Base-by-base conservation (phyloP, 2,888 invertebrate species). In the Cataglyphis cursor region DNA sequence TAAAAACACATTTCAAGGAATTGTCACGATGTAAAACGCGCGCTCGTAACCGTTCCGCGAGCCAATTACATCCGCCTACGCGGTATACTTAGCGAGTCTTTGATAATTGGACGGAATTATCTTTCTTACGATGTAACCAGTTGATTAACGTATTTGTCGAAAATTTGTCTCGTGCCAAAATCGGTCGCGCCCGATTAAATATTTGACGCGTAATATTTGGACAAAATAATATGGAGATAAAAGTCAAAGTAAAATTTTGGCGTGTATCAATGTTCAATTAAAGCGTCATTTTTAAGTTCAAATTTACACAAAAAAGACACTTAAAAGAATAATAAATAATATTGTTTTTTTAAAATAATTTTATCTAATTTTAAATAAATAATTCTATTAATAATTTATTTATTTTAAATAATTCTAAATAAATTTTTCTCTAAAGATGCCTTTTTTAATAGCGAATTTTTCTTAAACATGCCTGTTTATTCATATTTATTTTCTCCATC, bases 11-110 rank as follows among this genome's bases (percentile, higher is more conserved):
- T 81, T 78, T 81, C 81, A 44, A 78, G 66, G 74, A 89, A 82
- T 75, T 81, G 85, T 89, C 89, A 74, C 83, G 85, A 84, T 83
- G 84, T 74, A 73, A 87, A 88, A 81, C 81, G 82, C 31, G 82
- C 21, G 82, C 66, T 84, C 41, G 85, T 81, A 76, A 76, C 84
- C 84, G 81, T 78, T 62, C 62, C 85, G 85, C 82, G 65, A 82
- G 83, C 85, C 88, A 88, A 88, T 88, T 88, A 89, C 89, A 82
- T 85, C 83, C 83, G 85, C 88, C 87, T 62, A 78, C 31, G 54
- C 62, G 51, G 18, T 65, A 24, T 81, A 59, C 74, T 89, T 88
- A 88, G 85, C 83, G 85, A 87, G 82, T 85, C 83, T 82, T 89
- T 87, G 83, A 89, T 88, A 86, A 88, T 87, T 85, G 83, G 65